These are phyloP conservation scores for Mico argentatus DNA, from an alignment of 2,797 vertebrate species.

Conservation along the genomic window DNA sequence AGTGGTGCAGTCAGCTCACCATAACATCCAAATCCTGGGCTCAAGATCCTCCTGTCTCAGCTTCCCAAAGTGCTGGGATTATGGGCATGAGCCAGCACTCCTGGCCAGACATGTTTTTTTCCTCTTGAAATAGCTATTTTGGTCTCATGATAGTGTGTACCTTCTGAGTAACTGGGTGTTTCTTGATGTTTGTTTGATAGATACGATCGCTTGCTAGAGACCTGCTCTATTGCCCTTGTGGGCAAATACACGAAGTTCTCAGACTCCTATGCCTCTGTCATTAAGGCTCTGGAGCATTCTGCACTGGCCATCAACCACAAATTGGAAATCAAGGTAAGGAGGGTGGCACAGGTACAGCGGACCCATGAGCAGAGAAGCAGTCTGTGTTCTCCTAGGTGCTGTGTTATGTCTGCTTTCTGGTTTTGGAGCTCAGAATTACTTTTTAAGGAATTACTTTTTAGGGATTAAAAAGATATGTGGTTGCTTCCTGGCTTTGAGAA, in stretches of 20 bases:
- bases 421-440: conserved; percentile 5
- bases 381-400: not conserved
- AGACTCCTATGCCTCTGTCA: conserved; percentile 96
- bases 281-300: conserved; percentile 97
- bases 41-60: not conserved
- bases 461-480: not conserved
- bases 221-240: conserved; percentile 94
- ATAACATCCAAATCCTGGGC: not conserved
- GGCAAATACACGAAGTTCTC: conserved; percentile 98
- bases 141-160: not conserved
- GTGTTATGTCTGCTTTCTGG: not conserved
- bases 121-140: not conserved
- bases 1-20: not conserved
- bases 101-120: not conserved
- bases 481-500: not conserved
- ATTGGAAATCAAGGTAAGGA: conserved; percentile 93
- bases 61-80: not conserved
- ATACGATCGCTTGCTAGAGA: conserved; percentile 93
- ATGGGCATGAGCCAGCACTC: not conserved
- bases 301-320: conserved; percentile 97
- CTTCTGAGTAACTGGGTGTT: not conserved
- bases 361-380: not conserved
- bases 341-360: fast-evolving
- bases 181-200: conserved; percentile 80
- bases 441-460: not conserved